Percentiles rank a stretch among this genome's conserved stretches.
Evolutionary conservation across 1,140 invertebrate genomes (phyloP).

Genomic region (Meloidogyne floridensis): DNA sequence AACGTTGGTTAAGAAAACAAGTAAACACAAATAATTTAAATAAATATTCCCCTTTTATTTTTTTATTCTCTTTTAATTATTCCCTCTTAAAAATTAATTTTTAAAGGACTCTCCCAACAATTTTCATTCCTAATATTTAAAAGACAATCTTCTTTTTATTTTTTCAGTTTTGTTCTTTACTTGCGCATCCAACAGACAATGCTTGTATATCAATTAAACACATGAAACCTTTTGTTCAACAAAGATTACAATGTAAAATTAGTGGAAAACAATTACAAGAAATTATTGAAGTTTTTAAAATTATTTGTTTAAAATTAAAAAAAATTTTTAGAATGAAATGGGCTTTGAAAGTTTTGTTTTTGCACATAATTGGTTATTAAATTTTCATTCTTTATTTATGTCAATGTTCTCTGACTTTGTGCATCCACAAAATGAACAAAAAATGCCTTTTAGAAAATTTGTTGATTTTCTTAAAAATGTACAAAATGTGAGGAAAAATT

Average conservation of each 20-base stretch:
- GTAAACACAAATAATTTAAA: conserved; percentile 27
- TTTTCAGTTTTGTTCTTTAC: conserved; percentile 25
- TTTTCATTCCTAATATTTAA: too few species aligned
- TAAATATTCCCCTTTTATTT: neutral
- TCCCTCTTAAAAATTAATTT: neutral
- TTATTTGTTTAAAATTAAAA: neutral
- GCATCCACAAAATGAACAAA: neutral
- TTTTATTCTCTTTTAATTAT: neutral
- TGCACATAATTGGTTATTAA: conserved; percentile 52
- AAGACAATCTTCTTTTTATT: neutral
- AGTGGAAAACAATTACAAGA: conserved; percentile 60
- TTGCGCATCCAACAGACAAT: conserved; percentile 11
- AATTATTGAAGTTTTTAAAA: conserved; percentile 51
- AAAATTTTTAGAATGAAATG: conserved; percentile 49
- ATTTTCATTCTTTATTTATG: conserved; percentile 45
- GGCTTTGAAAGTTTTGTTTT: conserved; percentile 50
- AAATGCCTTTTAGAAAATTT: conserved; percentile 32
- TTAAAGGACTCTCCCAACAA: neutral
- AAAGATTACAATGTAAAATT: conserved; percentile 61
- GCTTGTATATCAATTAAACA: conserved; percentile 60
- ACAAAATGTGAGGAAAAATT: conserved; percentile 29
- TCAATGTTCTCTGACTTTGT: conserved; percentile 28
- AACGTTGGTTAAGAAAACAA: conserved; percentile 61
- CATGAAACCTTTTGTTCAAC: conserved; percentile 66
- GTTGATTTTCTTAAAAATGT: conserved; percentile 36